Evolutionary conservation across 2,888 invertebrate species (phyloP), one percentile per base, ranked within the genome.

Genomic region (Salticus scenicus): DNA sequence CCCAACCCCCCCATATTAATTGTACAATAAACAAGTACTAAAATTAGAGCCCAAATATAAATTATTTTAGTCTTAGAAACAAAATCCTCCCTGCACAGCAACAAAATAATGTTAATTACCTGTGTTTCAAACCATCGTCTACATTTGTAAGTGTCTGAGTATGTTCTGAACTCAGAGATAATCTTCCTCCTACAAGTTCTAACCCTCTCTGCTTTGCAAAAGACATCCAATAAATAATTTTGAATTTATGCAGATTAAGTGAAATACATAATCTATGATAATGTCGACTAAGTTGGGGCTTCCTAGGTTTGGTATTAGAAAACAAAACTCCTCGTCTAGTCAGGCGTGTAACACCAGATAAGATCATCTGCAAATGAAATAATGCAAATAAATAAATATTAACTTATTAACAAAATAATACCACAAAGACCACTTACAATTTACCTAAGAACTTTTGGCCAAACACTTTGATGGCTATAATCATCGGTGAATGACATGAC

Each of bases 211-310:
- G 97, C 93, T 96, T 95, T 0, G 98, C 96, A 89, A 97, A 98
- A 0, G 98, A 98, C 94, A 98, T 98, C 99, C 98, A 99, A 92
- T 99, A 99, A 90, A 95, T 95, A 10, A 97, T 92, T 88, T 92
- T 91, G 28, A 89, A 88, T 75, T 88, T 88, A 20, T 88, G 88
- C 5, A 89, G 75, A 67, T 87, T 89, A 30, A 89, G 67, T n/a
- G 89, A 88, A 20, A 89, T 69, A 47, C 88, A 88, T 30, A 89
- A 89, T 80, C 89, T 91, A 91, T 91, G 92, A 89, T 92, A 92
- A 91, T 99, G 99, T 0, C 99, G 93, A 89, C 97, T 97, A 4
- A 99, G 93, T 89, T 98, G 98, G 88, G 95, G 95, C 91, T 98
- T 98, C 78, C 96, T 93, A 17, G 96, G 96, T 14, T 95, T 93